Evolutionary conservation across 2,797 vertebrate species (phyloP).

Genomic region (Syngnathus acus): DNA sequence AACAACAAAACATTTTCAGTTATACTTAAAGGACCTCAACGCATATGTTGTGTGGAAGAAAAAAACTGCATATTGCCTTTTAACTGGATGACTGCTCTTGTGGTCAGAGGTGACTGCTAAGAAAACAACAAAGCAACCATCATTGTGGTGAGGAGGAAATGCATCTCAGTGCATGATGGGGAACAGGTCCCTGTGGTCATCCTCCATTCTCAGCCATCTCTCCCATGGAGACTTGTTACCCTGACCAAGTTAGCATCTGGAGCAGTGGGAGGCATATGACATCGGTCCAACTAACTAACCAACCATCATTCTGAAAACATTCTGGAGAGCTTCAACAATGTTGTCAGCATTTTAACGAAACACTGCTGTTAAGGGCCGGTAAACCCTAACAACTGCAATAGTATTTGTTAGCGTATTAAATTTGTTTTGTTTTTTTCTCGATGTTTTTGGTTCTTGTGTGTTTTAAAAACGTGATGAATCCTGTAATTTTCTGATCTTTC

Average conservation of each 20-base stretch:
- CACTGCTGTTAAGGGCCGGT: no score
- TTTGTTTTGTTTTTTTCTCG: not conserved
- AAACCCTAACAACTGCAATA: no score
- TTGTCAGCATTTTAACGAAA: not conserved
- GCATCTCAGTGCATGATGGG: slow-evolving; percentile 43
- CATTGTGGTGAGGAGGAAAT: slow-evolving; percentile 18
- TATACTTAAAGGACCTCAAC: slow-evolving; percentile 17
- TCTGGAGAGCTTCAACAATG: slow-evolving; percentile 4
- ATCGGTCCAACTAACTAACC: slow-evolving; percentile 18
- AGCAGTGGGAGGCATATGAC: slow-evolving; percentile 17
- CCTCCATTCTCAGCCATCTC: slow-evolving; percentile 29
- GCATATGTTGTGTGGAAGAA: not conserved
- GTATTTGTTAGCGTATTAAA: not conserved
- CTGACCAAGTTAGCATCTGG: slow-evolving; percentile 24
- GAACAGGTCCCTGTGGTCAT: slow-evolving; percentile 11
- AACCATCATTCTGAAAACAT: slow-evolving; percentile 7
- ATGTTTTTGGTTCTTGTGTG: not conserved
- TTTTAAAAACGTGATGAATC: not conserved
- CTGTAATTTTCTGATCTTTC: not conserved
- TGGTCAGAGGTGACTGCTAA: slow-evolving; percentile 13
- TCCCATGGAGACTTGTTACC: slow-evolving; percentile 39
- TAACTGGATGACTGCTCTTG: slow-evolving; percentile 18
- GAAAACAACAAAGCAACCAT: slow-evolving; percentile 17
- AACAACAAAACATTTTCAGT: slow-evolving; percentile 22
- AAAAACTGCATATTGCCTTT: slow-evolving; percentile 20